phyloP scores from a whole-genome alignment of 1,140 invertebrate species.

The Notospermus geniculatus region DNA sequence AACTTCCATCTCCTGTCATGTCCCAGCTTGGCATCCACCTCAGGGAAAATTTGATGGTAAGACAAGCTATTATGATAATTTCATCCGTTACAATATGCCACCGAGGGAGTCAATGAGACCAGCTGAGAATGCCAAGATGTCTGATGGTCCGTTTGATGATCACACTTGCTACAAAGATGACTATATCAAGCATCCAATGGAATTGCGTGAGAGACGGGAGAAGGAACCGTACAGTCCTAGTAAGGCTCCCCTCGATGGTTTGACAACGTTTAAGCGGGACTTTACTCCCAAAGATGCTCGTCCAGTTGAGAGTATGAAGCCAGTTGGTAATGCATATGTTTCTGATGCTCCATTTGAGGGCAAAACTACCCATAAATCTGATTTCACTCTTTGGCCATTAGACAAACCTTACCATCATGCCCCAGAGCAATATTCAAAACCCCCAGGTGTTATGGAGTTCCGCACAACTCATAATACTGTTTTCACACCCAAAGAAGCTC shows the following conservation, averaged over 20 bases:
- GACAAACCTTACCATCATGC: slow-evolving; percentile 41
- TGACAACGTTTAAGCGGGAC: slow-evolving; percentile 51
- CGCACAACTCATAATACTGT: slow-evolving; percentile 49
- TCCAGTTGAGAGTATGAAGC: slow-evolving; percentile 39
- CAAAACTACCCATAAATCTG: slow-evolving; percentile 49
- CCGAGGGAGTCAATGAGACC: slow-evolving; percentile 44
- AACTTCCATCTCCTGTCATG: slow-evolving; percentile 29
- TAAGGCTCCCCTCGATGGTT: slow-evolving; percentile 43
- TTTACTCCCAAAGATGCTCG: slow-evolving; percentile 41
- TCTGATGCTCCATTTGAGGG: slow-evolving; percentile 48
- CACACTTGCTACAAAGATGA: slow-evolving; percentile 49
- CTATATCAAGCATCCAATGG: slow-evolving; percentile 49
- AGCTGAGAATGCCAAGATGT: slow-evolving; percentile 36
- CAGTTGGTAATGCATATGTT: slow-evolving; percentile 36
- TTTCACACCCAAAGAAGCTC: slow-evolving; percentile 37
- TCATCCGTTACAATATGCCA: slow-evolving; percentile 35
- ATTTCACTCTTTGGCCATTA: slow-evolving; percentile 51
- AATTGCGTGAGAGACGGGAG: slow-evolving; percentile 31
- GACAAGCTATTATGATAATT: slow-evolving; percentile 50
- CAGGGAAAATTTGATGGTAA: slow-evolving; percentile 45
- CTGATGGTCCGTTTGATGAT: slow-evolving; percentile 51
- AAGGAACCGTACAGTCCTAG: slow-evolving; percentile 38
- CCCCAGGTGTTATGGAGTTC: slow-evolving; percentile 54
- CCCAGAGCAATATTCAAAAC: slow-evolving; percentile 42
- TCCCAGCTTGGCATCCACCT: slow-evolving; percentile 42